Conservation (phyloP, 2,113 vertebrate genomes). For the Neodontobutis hainanensis region DNA sequence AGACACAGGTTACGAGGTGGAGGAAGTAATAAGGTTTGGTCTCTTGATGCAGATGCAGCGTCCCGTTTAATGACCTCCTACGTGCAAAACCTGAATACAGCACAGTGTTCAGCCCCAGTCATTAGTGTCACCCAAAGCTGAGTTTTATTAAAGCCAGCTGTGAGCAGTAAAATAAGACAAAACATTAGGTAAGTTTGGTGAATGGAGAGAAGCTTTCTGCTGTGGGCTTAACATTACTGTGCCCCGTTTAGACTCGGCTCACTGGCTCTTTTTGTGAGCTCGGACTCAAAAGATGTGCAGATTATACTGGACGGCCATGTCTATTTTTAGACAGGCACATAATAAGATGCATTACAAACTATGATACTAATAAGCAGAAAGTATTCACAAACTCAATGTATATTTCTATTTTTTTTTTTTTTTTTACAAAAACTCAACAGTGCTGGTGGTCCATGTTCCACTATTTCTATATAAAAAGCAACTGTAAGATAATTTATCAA, state of each 20-base stretch:
- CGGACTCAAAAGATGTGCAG: slow-evolving; percentile 23
- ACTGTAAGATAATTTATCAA: background rate
- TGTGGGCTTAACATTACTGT: background rate
- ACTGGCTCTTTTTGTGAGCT: slow-evolving; percentile 15
- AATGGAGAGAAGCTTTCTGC: slow-evolving; percentile 11
- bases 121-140: slow-evolving; percentile 26
- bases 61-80: slow-evolving; percentile 45
- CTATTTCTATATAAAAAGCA: background rate
- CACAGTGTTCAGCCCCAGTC: slow-evolving; percentile 9
- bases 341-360: no score
- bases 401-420: background rate
- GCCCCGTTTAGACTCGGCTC: slow-evolving; percentile 27
- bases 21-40: slow-evolving; percentile 61
- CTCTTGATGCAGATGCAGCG: slow-evolving; percentile 35
- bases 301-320: slow-evolving; percentile 1
- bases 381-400: no score
- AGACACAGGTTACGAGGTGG: slow-evolving; percentile 60
- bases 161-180: background rate
- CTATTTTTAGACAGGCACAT: slow-evolving; percentile 18
- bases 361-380: no score
- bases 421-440: no score
- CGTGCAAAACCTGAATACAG: slow-evolving; percentile 26
- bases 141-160: slow-evolving; percentile 22
- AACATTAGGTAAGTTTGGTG: background rate
- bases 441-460: background rate